These are phyloP conservation scores for Dynastes hyllus DNA, from an alignment of 2,888 invertebrate genomes.

Conservation along the genomic window DNA sequence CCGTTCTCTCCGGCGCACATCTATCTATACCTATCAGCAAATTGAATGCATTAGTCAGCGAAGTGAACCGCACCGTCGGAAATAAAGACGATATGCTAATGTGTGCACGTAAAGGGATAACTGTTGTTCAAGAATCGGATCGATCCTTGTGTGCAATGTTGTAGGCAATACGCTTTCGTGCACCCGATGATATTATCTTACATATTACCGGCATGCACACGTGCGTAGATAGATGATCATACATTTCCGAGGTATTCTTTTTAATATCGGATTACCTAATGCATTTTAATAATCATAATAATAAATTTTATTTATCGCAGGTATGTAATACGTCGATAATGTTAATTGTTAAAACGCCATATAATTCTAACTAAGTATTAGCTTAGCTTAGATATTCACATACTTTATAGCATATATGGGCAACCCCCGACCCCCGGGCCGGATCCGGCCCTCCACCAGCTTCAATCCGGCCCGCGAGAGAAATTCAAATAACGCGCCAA, in stretches of 20 bases:
- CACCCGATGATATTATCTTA: not conserved
- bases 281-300: no score
- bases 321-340: no score
- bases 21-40: constrained; percentile 20
- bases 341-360: no score
- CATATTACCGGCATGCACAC: not conserved
- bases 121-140: constrained; percentile 13
- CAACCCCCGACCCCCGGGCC: no score
- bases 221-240: not conserved
- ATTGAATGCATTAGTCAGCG: constrained; percentile 36
- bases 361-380: no score
- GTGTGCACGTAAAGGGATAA: not conserved
- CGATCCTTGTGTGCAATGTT: constrained; percentile 8
- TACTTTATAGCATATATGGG: no score
- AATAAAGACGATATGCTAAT: constrained; percentile 36
- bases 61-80: constrained; percentile 21
- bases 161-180: not conserved
- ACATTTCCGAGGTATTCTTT: not conserved
- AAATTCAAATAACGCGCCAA: no score
- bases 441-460: no score
- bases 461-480: no score
- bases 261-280: not conserved
- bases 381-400: no score
- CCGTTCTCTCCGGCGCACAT: not conserved
- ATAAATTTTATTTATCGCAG: no score